Conservation (phyloP, 2,797 vertebrate genomes). For the Pyrocephalus nanus region DNA sequence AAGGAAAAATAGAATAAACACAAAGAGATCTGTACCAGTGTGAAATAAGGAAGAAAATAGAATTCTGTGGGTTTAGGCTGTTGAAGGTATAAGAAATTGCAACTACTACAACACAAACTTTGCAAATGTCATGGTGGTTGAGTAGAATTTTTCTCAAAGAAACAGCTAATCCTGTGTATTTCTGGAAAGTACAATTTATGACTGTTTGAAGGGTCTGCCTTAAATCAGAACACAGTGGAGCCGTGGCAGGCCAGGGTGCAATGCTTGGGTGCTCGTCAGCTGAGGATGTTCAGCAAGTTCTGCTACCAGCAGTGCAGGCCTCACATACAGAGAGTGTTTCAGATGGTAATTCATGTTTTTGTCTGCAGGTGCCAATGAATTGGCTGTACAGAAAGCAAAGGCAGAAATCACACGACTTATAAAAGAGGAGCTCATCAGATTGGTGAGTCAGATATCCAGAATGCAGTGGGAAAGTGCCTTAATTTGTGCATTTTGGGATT, state of each 20-base stretch:
- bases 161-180: not conserved
- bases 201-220: not conserved
- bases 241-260: not conserved
- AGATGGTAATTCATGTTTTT: not conserved
- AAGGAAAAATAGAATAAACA: not conserved
- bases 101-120: not conserved
- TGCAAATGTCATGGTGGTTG: not conserved
- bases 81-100: not conserved
- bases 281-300: not conserved
- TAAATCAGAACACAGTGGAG: not conserved
- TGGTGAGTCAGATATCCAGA: constrained; percentile 81
- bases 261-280: not conserved
- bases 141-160: not conserved
- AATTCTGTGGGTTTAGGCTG: not conserved
- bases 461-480: not conserved
- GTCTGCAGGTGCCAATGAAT: constrained; percentile 89
- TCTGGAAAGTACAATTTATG: not conserved
- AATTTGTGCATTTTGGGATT: not conserved
- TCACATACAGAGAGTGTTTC: not conserved
- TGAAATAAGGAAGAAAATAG: not conserved
- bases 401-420: constrained; percentile 98
- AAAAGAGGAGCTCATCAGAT: constrained; percentile 97
- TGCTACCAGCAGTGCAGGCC: not conserved
- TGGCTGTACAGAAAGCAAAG: constrained; percentile 98
- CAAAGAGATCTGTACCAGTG: not conserved